Evolutionary conservation across 2,113 vertebrate species (phyloP).

Genomic region (Aptenodytes patagonicus): DNA sequence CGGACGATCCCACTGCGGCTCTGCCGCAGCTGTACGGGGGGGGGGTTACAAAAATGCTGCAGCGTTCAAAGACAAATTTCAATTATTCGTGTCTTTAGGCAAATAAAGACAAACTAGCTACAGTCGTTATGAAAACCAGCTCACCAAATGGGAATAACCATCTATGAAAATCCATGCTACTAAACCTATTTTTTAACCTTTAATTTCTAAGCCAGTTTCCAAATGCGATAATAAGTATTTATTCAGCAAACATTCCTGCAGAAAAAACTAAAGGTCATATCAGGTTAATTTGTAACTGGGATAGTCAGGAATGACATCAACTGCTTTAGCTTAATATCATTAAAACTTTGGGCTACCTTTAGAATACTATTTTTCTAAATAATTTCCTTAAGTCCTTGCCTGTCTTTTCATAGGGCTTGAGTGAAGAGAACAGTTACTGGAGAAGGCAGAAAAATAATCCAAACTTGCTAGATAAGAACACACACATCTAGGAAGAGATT

Average conservation of each 20-base stretch:
- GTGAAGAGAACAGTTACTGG: not conserved
- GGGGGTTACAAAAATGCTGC: not conserved
- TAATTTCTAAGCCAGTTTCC: not conserved
- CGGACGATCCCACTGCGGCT: not conserved
- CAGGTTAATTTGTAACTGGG: constrained; percentile 56
- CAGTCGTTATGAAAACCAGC: not conserved
- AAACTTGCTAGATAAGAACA: not conserved
- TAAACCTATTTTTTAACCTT: not conserved
- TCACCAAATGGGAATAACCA: not conserved
- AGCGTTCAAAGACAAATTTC: not conserved
- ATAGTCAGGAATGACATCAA: not conserved
- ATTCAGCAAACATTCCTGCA: constrained; percentile 21
- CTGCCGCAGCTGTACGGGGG: not conserved
- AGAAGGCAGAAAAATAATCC: not conserved
- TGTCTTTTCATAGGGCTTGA: not conserved
- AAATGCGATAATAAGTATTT: not conserved
- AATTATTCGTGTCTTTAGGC: not conserved
- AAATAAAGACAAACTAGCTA: not conserved
- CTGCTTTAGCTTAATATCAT: not conserved
- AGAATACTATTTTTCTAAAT: not conserved
- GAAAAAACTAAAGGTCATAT: not conserved
- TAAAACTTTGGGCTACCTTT: not conserved
- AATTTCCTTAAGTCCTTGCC: not conserved
- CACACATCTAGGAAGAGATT: not conserved
- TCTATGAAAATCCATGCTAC: not conserved